These are phyloP conservation scores for Euzetes globulus DNA, from an alignment of 2,888 invertebrate genomes.

Conservation along the genomic window DNA sequence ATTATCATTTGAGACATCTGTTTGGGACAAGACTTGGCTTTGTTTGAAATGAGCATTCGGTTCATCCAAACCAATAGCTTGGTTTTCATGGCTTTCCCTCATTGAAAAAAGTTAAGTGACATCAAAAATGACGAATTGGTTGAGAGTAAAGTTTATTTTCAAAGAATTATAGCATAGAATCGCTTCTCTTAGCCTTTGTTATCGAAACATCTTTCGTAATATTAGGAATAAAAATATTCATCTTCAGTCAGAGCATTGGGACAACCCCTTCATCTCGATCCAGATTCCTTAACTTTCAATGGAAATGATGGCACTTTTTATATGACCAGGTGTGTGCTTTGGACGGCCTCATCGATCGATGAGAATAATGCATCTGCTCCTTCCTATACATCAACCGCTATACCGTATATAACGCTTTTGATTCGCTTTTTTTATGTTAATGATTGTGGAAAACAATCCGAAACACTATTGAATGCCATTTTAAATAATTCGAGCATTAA, in stretches of 20 bases:
- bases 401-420: not conserved
- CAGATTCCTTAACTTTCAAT: not conserved
- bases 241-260: not conserved
- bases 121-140: constrained; percentile 19
- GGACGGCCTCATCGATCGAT: not conserved
- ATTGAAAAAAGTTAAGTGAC: constrained; percentile 1
- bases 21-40: not conserved
- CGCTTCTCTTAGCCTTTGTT: not conserved
- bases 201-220: constrained; percentile 6
- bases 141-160: not conserved
- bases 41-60: constrained; percentile 9
- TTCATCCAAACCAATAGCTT: not conserved
- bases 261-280: constrained; percentile 12
- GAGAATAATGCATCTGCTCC: not conserved
- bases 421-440: not conserved
- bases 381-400: not conserved
- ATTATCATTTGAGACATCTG: not conserved
- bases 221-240: constrained; percentile 2
- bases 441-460: not conserved
- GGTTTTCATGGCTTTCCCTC: not conserved
- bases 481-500: not conserved
- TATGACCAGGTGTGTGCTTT: not conserved
- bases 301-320: constrained; percentile 2
- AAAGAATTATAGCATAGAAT: not conserved
- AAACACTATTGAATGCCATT: not conserved